Evolutionary conservation across 2,888 invertebrate species (phyloP).

Genomic region (Caenorhabditis sp.): DNA sequence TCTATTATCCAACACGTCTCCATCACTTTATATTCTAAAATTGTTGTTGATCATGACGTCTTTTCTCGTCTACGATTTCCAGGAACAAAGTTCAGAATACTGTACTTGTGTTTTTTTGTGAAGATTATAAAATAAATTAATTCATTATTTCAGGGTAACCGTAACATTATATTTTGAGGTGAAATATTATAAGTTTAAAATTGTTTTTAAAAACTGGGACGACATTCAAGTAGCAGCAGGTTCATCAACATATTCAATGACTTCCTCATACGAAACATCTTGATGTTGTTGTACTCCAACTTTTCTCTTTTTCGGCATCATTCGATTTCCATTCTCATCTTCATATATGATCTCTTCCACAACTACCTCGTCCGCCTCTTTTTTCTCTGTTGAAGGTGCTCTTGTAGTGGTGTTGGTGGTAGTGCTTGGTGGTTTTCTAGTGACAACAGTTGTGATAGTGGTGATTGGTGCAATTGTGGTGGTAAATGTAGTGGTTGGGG

Average conservation of each 20-base stretch:
- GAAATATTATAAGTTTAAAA: background rate
- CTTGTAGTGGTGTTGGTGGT: background rate
- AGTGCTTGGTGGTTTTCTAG: background rate
- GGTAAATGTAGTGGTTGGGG: slow-evolving; percentile 15
- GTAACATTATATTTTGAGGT: background rate
- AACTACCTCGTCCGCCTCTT: slow-evolving; percentile 12
- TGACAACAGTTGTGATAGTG: slow-evolving; percentile 4
- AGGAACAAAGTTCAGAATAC: too few relatives aligned
- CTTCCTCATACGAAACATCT: slow-evolving; percentile 40
- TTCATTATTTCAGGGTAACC: background rate
- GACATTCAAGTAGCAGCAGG: background rate
- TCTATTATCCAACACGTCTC: too few relatives aligned
- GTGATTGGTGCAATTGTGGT: background rate
- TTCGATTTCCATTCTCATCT: slow-evolving; percentile 34
- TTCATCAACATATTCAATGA: slow-evolving; percentile 45
- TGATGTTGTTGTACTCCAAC: slow-evolving; percentile 12
- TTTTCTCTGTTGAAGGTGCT: too few relatives aligned
- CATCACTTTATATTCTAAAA: too few relatives aligned
- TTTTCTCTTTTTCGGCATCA: slow-evolving; percentile 30
- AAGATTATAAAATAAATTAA: background rate
- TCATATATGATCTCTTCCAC: slow-evolving; percentile 33
- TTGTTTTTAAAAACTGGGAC: too few relatives aligned
- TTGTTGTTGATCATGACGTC: too few relatives aligned
- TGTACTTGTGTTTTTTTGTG: background rate
- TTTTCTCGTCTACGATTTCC: too few relatives aligned